Conservation (phyloP, 2,113 vertebrate species). For the Coturnix japonica region DNA sequence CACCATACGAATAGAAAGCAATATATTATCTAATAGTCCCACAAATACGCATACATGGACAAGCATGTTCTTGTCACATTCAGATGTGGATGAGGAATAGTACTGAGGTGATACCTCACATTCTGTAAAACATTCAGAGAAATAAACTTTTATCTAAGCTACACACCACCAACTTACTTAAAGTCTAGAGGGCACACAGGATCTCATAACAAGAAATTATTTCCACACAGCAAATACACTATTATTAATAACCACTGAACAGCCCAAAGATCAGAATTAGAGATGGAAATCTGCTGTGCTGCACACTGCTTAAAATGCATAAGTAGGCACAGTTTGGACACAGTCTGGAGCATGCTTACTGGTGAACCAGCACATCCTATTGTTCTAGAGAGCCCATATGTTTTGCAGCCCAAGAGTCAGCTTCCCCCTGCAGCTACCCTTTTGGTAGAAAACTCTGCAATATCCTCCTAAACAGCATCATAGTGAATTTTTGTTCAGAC, state of each 20-base stretch:
- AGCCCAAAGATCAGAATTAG: neutral
- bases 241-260: neutral
- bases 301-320: rapidly evolving
- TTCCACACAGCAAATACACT: neutral
- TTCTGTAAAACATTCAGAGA: neutral
- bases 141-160: neutral
- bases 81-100: neutral
- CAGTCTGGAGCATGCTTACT: neutral
- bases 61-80: neutral
- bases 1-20: neutral
- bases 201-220: neutral
- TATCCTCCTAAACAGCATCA: neutral
- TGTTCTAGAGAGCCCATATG: rapidly evolving
- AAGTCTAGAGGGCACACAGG: neutral
- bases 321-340: neutral
- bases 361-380: neutral
- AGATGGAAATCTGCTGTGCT: neutral
- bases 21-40: neutral
- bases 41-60: rapidly evolving
- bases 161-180: neutral
- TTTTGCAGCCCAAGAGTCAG: neutral
- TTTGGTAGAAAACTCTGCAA: neutral
- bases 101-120: neutral
- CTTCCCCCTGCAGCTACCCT: neutral
- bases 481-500: neutral